Base-by-base conservation (phyloP, 2,888 invertebrate genomes). In the Ferdinandea cuprea region DNA sequence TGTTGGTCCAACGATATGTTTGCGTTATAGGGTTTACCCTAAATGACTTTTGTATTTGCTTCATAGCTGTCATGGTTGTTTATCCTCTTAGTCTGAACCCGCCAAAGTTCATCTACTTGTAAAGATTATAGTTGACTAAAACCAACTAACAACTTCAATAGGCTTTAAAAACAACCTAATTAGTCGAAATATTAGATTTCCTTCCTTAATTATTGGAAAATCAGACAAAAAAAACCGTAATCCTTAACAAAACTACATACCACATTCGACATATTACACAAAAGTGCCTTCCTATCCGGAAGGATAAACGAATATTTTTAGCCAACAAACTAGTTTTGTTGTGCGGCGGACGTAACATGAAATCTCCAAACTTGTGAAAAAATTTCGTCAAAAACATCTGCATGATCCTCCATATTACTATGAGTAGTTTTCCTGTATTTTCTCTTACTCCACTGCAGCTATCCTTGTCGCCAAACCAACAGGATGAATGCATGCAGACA, bases 361-460 rank as follows among this genome's bases (percentile, higher is more conserved):
- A 69, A 74, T 74, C 68, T 40, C 40, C 46, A 80, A 80, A 80
- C 54, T 80, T 68, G 61, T 73, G 54, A 66, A 73, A 61, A n/a
- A 63, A 80, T 74, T 80, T 68, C 74, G 68, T 74, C 74, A 80
- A 74, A 74, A 80, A 74, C 59, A 40, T 56, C 77, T 54, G 37
- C 54, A 71, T 28, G 54, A 58, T 40, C 65, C 42, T 37, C 32
- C 35, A 52, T 68, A 59, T 65, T 15, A 21, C 32, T n/a, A n/a
- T n/a, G n/a, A n/a, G 35, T 35, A 35, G 17, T 44, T 30, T 25
- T 35, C 42, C 17, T 61, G 73, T 46, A 65, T 54, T 56, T 77
- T 15, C 13, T 50, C 40, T 58, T 13, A 28, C 46, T 48, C 25
- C 7, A 25, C 56, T 68, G 68, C 42, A 68, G 19, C 56, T 56